Conservation (phyloP, 2,888 invertebrate species). For the Nyleta sp. region DNA sequence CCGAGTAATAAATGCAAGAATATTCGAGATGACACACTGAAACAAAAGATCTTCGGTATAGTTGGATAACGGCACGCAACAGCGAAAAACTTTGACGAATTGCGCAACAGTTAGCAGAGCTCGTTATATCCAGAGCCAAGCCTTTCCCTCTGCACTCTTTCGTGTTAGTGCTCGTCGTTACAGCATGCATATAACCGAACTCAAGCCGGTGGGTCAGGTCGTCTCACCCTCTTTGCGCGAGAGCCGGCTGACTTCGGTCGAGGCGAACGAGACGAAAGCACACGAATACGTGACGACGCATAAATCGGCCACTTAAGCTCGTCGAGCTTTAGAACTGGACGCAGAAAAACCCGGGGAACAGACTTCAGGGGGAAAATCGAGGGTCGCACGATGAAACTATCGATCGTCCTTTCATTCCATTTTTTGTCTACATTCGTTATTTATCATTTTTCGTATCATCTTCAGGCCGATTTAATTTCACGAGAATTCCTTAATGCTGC, state of each 20-base stretch:
- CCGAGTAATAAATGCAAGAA: conserved; percentile 2
- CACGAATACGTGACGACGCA: conserved; percentile 72
- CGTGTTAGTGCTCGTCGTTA: conserved; percentile 60
- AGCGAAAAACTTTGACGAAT: conserved; percentile 74
- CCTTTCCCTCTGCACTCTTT: conserved; percentile 59
- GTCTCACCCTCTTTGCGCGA: conserved; percentile 55
- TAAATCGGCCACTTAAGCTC: conserved; percentile 73
- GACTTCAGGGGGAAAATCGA: conserved; percentile 58
- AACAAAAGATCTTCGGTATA: conserved; percentile 48
- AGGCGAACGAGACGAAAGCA: conserved; percentile 67
- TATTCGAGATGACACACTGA: conserved; percentile 8
- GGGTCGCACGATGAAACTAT: conserved; percentile 61
- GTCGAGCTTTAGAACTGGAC: conserved; percentile 65
- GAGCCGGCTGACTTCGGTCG: conserved; percentile 64
- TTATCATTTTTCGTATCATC: conserved; percentile 28
- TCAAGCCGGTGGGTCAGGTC: conserved; percentile 62
- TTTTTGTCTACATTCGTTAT: conserved; percentile 37
- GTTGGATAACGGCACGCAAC: conserved; percentile 56
- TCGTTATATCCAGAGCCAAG: conserved; percentile 59
- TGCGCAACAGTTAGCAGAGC: conserved; percentile 74
- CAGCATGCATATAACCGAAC: conserved; percentile 56
- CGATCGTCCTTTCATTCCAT: conserved; percentile 48
- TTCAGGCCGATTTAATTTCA: not conserved
- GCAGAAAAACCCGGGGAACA: conserved; percentile 64
- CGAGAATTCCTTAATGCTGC: not conserved